Evolutionary conservation across 2,113 vertebrate genomes (phyloP), one percentile per base, ranked within the genome.

Genomic region (Cygnus buccinator): DNA sequence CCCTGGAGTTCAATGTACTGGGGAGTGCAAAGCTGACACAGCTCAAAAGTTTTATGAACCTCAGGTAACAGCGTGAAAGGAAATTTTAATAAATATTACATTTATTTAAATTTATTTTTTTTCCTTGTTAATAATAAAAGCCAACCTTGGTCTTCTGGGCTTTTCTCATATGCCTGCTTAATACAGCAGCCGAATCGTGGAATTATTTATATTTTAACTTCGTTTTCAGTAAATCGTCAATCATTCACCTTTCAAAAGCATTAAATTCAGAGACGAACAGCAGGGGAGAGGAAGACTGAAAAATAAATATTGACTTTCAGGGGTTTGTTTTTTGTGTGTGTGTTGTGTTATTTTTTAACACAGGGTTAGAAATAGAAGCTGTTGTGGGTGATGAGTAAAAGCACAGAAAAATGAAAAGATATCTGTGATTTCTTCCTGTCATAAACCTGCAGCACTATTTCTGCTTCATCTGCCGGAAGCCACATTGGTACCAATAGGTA

Each of bases 51-150:
- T 96, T 97, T 97, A 95, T 93, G 92, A 98, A 97, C 96, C 97
- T 97, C 95, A 95, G 93, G 97, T 96, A 97, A 92, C 87, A 93
- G 90, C 78, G 94, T 95, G 95, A 97, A 96, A 96, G 94, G 96
- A 98, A 97, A 95, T 97, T 97, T 97, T 97, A 97, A 97, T 97
- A 97, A 97, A 97, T 96, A 95, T 96, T 95, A 96, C 95, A 94
- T 97, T 97, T 96, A 96, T 97, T 98, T 98, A 96, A 70, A 95
- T 93, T 97, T 97, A 94, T 96, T 95, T 97, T 97, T 94, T 97
- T 95, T 96, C 92, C 95, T 98, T 97, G 94, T 95, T 97, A 97
- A 97, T 96, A 98, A 97, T 97, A 97, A 96, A 98, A 96, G 93
- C 91, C 94, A 94, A 54, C 90, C 90, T 94, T 74, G 76, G 89